These are phyloP conservation scores for Philereme vetulata DNA, from an alignment of 2,888 invertebrate species.

Conservation along the genomic window DNA sequence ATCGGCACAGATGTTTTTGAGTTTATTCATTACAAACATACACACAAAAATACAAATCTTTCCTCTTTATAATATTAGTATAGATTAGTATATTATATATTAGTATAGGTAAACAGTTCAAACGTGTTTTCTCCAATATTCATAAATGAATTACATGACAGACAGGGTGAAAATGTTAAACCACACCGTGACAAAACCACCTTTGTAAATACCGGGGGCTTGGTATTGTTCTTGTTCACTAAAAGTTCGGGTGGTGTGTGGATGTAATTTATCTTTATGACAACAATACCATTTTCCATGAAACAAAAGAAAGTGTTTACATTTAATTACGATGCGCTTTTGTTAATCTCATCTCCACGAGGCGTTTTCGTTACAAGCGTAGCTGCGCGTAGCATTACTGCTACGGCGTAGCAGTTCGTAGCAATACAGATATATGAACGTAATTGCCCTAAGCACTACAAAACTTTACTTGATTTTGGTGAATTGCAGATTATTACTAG, in stretches of 20 bases:
- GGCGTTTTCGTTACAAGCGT: neutral
- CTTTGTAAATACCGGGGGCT: too few relatives aligned
- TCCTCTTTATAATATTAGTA: too few relatives aligned
- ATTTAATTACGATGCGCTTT: neutral
- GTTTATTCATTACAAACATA: too few relatives aligned
- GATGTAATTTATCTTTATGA: conserved; percentile 13
- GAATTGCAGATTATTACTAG: neutral
- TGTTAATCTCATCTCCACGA: neutral
- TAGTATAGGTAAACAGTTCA: too few relatives aligned
- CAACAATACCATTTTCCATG: conserved; percentile 9
- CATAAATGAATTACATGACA: too few relatives aligned
- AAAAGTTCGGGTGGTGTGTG: conserved; percentile 5
- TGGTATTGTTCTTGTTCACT: conserved; percentile 6
- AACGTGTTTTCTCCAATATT: too few relatives aligned
- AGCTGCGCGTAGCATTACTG: neutral
- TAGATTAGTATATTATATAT: too few relatives aligned
- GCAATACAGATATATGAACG: neutral
- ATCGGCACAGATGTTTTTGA: too few relatives aligned
- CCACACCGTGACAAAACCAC: too few relatives aligned
- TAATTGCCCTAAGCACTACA: neutral
- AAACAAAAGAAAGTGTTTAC: neutral
- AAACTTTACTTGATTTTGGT: neutral
- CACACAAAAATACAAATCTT: too few relatives aligned
- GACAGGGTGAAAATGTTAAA: too few relatives aligned
- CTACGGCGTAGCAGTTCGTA: conserved; percentile 1